Evolutionary conservation across 2,797 vertebrate genomes (phyloP), one percentile per base, ranked within the genome.

Genomic region (Bovichtus variegatus): DNA sequence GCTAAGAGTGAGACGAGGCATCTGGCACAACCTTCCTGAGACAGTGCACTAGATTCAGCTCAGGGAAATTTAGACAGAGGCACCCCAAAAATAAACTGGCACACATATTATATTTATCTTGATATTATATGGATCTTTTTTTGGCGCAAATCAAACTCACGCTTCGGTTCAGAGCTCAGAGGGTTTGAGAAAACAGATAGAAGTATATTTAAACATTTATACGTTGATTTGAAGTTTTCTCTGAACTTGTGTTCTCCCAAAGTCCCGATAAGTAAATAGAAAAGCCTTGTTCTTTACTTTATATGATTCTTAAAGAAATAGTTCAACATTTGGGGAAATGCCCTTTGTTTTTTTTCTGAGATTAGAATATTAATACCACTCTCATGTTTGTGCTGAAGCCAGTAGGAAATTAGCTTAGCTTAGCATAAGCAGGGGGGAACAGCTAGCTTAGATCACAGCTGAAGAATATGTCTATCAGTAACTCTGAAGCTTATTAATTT

Each of bases 101-200:
- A 84, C 73, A 81, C 74, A 75, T 91, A 75, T 89, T 89, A 87
- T 78, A 88, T 93, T 88, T 88, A 89, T 89, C 83, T 78, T 69
- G 40, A 85, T 84, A 72, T 86, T 76, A 80, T 72, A 75, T 60
- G 63, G 34, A 73, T 84, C 67, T 76, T 76, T 68, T n/a, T 68
- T 71, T 40, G 64, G 65, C 62, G 64, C 49, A 72, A 75, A 83
- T 90, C 74, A 80, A 70, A 86, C 27, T 25, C 43, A 6, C 25
- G 71, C 44, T 75, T 70, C 21, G 15, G 76, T 64, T 71, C 55
- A 0, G 34, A 61, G 34, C 23, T n/a, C n/a, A 21, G 18, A n/a
- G 27, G 34, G 29, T 60, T 74, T 50, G 34, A 66, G 19, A 51
- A 66, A 76, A 61, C 12, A 3, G 38, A 63, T 61, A 25, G 8